Evolutionary conservation across 2,888 invertebrate species (phyloP), one percentile per base, ranked within the genome.

Genomic region (Euplagia quadripunctaria): DNA sequence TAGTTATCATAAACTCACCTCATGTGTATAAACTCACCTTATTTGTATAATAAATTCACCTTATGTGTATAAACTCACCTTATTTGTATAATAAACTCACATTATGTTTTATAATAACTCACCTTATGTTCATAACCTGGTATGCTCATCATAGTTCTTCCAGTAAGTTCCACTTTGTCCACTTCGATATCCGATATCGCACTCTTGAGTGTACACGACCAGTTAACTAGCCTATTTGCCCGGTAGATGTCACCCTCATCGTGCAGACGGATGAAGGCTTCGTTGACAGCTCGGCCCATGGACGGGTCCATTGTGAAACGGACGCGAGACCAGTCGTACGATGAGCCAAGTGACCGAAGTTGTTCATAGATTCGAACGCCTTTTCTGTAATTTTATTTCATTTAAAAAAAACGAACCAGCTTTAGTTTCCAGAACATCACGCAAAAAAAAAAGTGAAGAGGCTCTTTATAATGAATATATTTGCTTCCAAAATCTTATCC

Each of bases 131-230:
- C 96, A 90, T 99, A 99, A 0, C 99, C 99, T 0, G 99, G 99
- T 80, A 99, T 99, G 43, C 97, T 89, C 67, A 99, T 90, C 83
- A 98, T 91, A 0, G 99, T 99, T 69, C 98, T 96, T 0, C 99
- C 99, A 5, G 97, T 90, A 61, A 99, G 93, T 89, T 99, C 99
- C 63, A 98, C 92, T 94, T 99, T 99, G 91, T 99, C 99, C 4
- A 99, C 99, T 94, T 99, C 99, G 81, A 99, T 99, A 90, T 99
- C 99, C 0, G 99, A 99, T 83, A 99, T 99, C 12, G 99, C 99
- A 69, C 99, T 99, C 89, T 99, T 98, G 17, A 99, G 95, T 0
- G 98, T 96, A 89, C 99, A 99, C 0, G 99, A 99, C 99, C 99
- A 99, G 96, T 99, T 99, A 6, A 99, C 99, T 12, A 99, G 96